Evolutionary conservation across 1,140 invertebrate species (phyloP).

Genomic region (Rhyacophila brunnea): DNA sequence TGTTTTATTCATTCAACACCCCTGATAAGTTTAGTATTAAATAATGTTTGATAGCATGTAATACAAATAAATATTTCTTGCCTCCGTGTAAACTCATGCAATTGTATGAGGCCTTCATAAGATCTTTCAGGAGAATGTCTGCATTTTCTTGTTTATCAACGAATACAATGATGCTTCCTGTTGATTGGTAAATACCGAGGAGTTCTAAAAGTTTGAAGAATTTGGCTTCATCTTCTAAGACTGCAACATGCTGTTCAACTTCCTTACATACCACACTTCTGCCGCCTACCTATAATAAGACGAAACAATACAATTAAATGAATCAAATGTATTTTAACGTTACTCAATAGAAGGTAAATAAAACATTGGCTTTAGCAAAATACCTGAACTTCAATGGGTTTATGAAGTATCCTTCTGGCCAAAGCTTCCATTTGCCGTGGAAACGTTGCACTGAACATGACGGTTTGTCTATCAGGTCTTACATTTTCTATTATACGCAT

Average conservation of each 20-base stretch:
- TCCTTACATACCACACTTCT: slow-evolving; percentile 97
- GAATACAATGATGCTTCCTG: slow-evolving; percentile 94
- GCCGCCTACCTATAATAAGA: slow-evolving; percentile 79
- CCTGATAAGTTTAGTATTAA: too few relatives aligned
- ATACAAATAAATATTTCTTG: slow-evolving; percentile 29
- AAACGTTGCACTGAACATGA: slow-evolving; percentile 99
- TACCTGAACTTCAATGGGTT: slow-evolving; percentile 94
- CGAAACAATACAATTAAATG: neutral
- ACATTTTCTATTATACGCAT: slow-evolving; percentile 98
- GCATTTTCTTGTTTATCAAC: slow-evolving; percentile 99
- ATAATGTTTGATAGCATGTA: neutral
- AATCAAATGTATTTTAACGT: neutral
- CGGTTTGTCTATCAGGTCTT: slow-evolving; percentile 94
- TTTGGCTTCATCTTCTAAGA: slow-evolving; percentile 96
- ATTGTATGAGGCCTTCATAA: slow-evolving; percentile 94
- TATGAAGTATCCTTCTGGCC: slow-evolving; percentile 87
- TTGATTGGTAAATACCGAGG: slow-evolving; percentile 89
- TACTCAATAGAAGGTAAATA: neutral
- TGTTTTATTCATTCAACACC: too few relatives aligned
- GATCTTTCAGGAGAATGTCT: slow-evolving; percentile 89
- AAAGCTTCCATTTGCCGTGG: slow-evolving; percentile 98
- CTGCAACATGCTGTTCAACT: slow-evolving; percentile 92
- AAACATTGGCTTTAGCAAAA: slow-evolving; percentile 2
- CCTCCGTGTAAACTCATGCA: slow-evolving; percentile 98
- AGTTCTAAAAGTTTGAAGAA: slow-evolving; percentile 97